phyloP scores from a whole-genome alignment of 2,113 vertebrate genomes.

The Oceanites oceanicus region DNA sequence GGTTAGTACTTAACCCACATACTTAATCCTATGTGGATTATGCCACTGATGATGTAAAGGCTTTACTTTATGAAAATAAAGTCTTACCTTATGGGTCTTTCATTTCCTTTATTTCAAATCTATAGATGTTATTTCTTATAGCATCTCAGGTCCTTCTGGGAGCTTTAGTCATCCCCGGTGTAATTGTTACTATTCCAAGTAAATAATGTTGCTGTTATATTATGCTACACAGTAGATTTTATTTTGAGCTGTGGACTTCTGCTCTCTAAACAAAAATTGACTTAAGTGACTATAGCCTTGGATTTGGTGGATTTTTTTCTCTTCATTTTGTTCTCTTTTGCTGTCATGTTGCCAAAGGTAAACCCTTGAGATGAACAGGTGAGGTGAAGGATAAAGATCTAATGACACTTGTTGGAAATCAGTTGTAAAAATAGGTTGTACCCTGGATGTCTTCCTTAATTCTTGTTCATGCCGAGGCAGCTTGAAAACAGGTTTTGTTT shows the following conservation, averaged over 20 bases:
- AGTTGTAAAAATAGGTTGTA: background rate
- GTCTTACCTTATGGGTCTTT: background rate
- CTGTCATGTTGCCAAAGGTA: background rate
- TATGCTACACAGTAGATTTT: accelerated
- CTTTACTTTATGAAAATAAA: background rate
- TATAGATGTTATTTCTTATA: background rate
- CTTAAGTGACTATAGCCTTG: background rate
- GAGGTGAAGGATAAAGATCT: background rate
- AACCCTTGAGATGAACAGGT: background rate
- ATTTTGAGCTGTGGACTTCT: background rate
- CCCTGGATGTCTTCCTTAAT: background rate
- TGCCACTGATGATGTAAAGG: background rate
- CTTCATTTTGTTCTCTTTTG: background rate
- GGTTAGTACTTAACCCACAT: background rate
- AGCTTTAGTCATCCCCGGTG: background rate
- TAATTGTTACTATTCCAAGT: background rate
- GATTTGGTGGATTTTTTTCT: background rate
- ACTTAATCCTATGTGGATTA: background rate
- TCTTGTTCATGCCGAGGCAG: background rate
- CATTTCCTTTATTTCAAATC: background rate
- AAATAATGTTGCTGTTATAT: background rate
- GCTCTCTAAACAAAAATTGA: background rate
- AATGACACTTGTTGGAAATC: background rate
- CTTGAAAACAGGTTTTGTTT: background rate
- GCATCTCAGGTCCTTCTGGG: background rate